phyloP scores from a whole-genome alignment of 2,888 invertebrate species.

The Dysmachus trigonus region DNA sequence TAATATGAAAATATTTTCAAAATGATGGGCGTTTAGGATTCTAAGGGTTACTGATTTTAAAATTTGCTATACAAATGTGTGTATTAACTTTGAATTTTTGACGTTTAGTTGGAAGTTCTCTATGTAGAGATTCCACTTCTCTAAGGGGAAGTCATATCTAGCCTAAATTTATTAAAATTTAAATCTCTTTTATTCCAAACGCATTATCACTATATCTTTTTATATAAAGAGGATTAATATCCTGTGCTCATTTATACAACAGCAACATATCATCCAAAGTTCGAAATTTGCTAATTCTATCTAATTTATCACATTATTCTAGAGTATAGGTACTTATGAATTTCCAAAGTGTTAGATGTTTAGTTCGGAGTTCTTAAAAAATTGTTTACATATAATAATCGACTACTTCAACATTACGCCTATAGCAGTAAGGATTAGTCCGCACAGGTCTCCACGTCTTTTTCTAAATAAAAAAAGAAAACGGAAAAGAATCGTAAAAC shows the following conservation, averaged over 20 bases:
- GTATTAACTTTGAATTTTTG: background rate
- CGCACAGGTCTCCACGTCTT: constrained; percentile 64
- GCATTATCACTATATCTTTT: background rate
- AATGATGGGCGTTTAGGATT: too few relatives aligned
- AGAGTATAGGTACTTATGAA: background rate
- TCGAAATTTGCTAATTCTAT: background rate
- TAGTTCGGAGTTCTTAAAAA: constrained; percentile 53
- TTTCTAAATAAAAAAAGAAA: constrained; percentile 55
- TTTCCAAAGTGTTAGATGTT: background rate
- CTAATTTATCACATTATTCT: background rate
- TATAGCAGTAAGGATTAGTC: constrained; percentile 63
- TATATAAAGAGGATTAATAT: background rate
- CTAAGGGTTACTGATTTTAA: too few relatives aligned
- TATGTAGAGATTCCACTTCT: too few relatives aligned
- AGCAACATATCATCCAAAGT: background rate
- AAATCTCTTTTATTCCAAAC: background rate
- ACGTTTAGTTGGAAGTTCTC: background rate
- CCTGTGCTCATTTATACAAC: background rate
- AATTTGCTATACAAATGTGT: background rate
- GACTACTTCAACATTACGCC: constrained; percentile 61
- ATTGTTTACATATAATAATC: constrained; percentile 59
- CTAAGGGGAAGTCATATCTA: too few relatives aligned
- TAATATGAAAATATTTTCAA: too few relatives aligned
- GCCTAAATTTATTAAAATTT: background rate
- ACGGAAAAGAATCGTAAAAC: constrained; percentile 52